A percentile compares a stretch with the other conserved stretches of the same genome.
Evolutionary conservation across 2,888 invertebrate species (phyloP).

Genomic region (Gandaritis pyraliata): DNA sequence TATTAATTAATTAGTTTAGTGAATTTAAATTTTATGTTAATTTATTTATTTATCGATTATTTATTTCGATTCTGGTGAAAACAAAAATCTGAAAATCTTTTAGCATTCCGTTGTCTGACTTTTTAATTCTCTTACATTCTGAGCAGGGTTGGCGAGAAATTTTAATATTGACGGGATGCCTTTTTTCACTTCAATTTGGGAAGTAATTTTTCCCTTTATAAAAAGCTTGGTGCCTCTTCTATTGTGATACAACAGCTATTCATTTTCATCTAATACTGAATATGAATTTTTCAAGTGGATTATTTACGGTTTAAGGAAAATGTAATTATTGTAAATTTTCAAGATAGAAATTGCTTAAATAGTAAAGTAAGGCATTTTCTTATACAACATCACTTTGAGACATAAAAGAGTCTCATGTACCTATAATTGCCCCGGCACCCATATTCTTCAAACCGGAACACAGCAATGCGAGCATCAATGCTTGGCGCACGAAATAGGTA

Average conservation of each 20-base stretch:
- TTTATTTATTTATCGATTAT: too few relatives aligned
- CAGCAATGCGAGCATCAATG: too few relatives aligned
- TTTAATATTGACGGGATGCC: constrained; percentile 63
- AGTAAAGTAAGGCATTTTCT: too few relatives aligned
- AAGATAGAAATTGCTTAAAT: background rate
- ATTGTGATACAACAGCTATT: constrained; percentile 11
- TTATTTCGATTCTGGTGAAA: too few relatives aligned
- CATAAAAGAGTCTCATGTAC: too few relatives aligned
- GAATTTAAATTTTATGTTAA: too few relatives aligned
- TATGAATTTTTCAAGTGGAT: constrained; percentile 7
- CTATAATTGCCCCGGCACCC: too few relatives aligned
- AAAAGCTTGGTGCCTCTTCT: constrained; percentile 3
- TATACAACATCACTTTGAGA: too few relatives aligned
- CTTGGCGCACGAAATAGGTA: too few relatives aligned
- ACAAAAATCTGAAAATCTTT: background rate
- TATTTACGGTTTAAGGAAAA: constrained; percentile 15
- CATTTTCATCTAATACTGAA: constrained; percentile 13
- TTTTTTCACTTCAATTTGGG: constrained; percentile 57
- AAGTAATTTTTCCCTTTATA: constrained; percentile 33
- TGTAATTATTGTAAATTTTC: constrained; percentile 14
- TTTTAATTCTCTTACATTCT: constrained; percentile 9
- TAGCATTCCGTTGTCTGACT: background rate
- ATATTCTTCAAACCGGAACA: too few relatives aligned
- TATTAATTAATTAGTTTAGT: too few relatives aligned
- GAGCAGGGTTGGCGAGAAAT: constrained; percentile 31